phyloP scores from a whole-genome alignment of 1,140 invertebrate genomes.

The Plodia interpunctella region DNA sequence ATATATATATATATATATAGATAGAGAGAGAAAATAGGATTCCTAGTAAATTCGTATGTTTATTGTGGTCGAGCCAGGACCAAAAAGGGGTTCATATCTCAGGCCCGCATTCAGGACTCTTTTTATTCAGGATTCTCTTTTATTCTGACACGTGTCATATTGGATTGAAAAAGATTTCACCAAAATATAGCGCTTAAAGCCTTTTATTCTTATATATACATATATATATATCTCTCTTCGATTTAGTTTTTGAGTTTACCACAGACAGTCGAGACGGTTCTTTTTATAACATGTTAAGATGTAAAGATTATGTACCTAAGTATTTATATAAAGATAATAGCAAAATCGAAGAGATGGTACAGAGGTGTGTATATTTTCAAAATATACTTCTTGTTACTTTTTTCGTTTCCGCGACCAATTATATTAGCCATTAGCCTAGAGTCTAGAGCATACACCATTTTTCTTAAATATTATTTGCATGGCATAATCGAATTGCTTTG shows the following conservation, averaged over 20 bases:
- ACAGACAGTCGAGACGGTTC: too few species aligned
- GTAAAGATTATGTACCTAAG: too few species aligned
- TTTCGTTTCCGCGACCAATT: too few species aligned
- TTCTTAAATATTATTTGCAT: neutral
- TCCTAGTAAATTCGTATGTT: neutral
- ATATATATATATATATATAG: too few species aligned
- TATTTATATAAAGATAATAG: too few species aligned
- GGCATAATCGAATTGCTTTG: neutral
- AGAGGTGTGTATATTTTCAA: too few species aligned
- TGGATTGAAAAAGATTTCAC: constrained; percentile 1
- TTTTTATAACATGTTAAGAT: too few species aligned
- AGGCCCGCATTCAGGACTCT: neutral
- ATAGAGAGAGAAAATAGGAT: too few species aligned
- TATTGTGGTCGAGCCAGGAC: neutral
- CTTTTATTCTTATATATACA: neutral
- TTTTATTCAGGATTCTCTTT: neutral
- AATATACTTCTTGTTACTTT: too few species aligned
- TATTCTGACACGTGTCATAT: constrained; percentile 4
- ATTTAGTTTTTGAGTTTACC: too few species aligned
- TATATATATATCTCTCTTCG: too few species aligned
- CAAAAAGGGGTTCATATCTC: neutral
- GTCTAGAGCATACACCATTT: neutral
- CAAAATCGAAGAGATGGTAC: too few species aligned
- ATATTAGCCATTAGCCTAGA: neutral
- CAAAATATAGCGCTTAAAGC: neutral